phyloP scores from a whole-genome alignment of 1,140 invertebrate species.

The Psilanteris sp. region DNA sequence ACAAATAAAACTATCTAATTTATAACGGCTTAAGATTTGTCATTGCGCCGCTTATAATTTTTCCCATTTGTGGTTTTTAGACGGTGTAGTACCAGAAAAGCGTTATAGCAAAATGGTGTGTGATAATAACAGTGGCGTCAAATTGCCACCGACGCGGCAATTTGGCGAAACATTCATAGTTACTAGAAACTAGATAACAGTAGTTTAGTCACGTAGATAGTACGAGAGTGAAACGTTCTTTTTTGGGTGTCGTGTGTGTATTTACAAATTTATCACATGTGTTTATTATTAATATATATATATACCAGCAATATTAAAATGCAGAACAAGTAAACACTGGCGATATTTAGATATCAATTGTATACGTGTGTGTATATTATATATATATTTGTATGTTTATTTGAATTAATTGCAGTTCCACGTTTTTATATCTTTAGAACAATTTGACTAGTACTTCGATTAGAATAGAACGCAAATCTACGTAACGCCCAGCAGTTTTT shows the following conservation, averaged over 20 bases:
- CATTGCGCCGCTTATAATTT: conserved; percentile 58
- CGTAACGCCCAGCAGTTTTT: conserved; percentile 52
- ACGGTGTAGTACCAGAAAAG: conserved; percentile 48
- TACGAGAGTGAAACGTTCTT: conserved; percentile 71
- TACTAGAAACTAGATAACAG: conserved; percentile 70
- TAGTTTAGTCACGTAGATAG: conserved; percentile 75
- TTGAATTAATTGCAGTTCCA: conserved; percentile 52
- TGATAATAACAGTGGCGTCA: conserved; percentile 48
- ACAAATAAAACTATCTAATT: conserved; percentile 32
- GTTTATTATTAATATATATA: conserved; percentile 59
- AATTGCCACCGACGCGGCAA: conserved; percentile 46
- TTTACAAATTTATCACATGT: conserved; percentile 57
- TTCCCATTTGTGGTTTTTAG: conserved; percentile 56
- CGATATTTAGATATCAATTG: conserved; percentile 57
- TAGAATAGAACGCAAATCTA: conserved; percentile 64
- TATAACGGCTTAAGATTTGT: conserved; percentile 48
- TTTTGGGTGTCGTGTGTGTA: conserved; percentile 72
- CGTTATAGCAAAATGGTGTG: conserved; percentile 56
- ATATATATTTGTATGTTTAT: conserved; percentile 64
- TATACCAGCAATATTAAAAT: too few species aligned
- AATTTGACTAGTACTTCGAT: conserved; percentile 62
- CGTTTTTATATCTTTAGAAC: conserved; percentile 56
- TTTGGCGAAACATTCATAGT: conserved; percentile 56
- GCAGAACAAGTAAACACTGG: conserved; percentile 58
- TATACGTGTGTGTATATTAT: too few species aligned